Evolutionary conservation across 2,797 vertebrate species (phyloP).

Genomic region (Dendrocincla tyrannina): DNA sequence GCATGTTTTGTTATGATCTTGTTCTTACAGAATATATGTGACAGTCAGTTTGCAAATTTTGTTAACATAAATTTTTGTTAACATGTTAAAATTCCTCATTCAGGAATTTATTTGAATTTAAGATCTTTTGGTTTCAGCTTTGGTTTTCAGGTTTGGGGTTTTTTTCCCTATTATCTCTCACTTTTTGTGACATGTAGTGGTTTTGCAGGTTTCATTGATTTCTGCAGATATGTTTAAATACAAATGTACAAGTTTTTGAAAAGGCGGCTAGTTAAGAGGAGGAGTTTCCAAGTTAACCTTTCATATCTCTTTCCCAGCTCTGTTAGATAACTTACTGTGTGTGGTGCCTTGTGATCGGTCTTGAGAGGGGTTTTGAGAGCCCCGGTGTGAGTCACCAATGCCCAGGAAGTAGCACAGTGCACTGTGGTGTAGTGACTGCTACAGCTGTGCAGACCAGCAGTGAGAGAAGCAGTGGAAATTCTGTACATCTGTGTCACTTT

Average conservation of each 20-base stretch:
- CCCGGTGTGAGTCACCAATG: neutral
- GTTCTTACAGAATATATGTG: neutral
- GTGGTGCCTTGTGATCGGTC: neutral
- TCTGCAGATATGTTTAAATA: neutral
- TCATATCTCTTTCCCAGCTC: neutral
- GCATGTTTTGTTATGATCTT: neutral
- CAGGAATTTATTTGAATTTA: neutral
- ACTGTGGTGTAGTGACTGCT: neutral
- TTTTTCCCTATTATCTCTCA: neutral
- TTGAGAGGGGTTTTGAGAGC: neutral
- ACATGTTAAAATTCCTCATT: too few relatives aligned
- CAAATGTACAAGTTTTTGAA: neutral
- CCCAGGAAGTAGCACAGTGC: neutral
- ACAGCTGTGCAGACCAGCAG: accelerated
- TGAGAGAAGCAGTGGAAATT: neutral
- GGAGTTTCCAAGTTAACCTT: neutral
- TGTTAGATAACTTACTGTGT: neutral
- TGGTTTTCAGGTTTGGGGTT: neutral
- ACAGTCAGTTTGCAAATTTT: neutral
- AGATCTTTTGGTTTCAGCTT: neutral
- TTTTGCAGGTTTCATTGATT: neutral
- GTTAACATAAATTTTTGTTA: too few relatives aligned
- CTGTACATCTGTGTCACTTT: neutral
- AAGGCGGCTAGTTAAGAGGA: neutral
- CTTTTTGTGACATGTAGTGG: neutral